phyloP scores from a whole-genome alignment of 1,140 invertebrate genomes.

The Sweltsa coloradensis region DNA sequence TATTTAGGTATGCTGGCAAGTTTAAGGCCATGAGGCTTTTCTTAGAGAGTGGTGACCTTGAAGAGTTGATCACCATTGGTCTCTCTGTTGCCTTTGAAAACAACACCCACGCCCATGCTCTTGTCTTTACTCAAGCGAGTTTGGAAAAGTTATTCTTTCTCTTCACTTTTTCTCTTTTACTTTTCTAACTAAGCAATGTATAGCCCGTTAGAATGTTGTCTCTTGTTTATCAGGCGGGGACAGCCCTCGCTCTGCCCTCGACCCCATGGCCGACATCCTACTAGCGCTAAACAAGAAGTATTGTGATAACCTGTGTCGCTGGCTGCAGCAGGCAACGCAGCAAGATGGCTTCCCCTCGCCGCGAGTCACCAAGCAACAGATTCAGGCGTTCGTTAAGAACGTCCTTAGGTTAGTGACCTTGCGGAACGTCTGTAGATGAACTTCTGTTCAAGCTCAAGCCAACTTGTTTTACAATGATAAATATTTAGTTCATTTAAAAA shows the following conservation, averaged over 20 bases:
- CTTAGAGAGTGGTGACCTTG: too few relatives aligned
- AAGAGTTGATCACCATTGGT: too few relatives aligned
- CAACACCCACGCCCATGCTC: too few relatives aligned
- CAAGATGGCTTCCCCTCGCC: constrained; percentile 51
- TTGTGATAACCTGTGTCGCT: constrained; percentile 35
- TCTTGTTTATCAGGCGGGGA: constrained; percentile 44
- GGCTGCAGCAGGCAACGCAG: constrained; percentile 52
- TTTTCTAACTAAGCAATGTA: background rate
- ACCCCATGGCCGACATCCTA: constrained; percentile 65
- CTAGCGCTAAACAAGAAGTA: constrained; percentile 46
- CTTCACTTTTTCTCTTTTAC: background rate
- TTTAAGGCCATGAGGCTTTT: too few relatives aligned
- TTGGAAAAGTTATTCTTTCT: background rate
- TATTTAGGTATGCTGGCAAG: too few relatives aligned
- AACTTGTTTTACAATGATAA: too few relatives aligned
- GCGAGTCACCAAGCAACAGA: constrained; percentile 46
- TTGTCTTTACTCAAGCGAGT: constrained; percentile 1
- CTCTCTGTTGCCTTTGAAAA: too few relatives aligned
- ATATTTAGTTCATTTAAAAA: too few relatives aligned
- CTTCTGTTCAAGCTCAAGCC: too few relatives aligned
- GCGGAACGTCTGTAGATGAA: background rate
- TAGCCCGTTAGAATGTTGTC: background rate
- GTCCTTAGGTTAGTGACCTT: constrained; percentile 31
- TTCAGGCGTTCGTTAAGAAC: constrained; percentile 46
- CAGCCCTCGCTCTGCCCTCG: constrained; percentile 54